Evolutionary conservation across 2,113 vertebrate species (phyloP).

Genomic region (Potamarius usumacintae): DNA sequence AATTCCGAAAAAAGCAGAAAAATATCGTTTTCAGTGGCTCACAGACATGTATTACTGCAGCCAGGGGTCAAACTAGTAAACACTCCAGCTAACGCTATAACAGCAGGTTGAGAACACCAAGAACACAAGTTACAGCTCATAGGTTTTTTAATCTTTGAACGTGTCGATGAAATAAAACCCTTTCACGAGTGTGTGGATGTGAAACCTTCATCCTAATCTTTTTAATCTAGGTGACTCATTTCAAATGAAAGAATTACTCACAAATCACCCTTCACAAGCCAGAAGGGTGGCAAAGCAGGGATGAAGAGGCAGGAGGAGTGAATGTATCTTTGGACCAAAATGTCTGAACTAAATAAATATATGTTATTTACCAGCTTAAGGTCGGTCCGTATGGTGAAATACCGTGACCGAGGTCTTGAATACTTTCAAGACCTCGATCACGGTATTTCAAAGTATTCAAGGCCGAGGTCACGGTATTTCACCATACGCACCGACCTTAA

Average conservation of each 20-base stretch:
- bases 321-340: not conserved
- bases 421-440: too few species aligned
- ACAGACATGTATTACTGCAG: not conserved
- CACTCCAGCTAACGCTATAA: not conserved
- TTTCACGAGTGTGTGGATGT: not conserved
- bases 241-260: not conserved
- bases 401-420: too few species aligned
- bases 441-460: too few species aligned
- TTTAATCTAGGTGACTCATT: not conserved
- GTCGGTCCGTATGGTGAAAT: too few species aligned
- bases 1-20: not conserved
- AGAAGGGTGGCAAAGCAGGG: not conserved
- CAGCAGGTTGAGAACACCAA: not conserved
- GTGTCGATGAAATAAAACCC: not conserved
- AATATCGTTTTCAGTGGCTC: too few species aligned
- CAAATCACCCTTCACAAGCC: not conserved
- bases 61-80: not conserved
- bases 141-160: not conserved
- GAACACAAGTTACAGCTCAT: not conserved
- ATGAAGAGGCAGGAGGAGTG: constrained; percentile 21
- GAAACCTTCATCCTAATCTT: not conserved
- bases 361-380: too few species aligned
- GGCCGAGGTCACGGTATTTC: too few species aligned
- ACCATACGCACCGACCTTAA: too few species aligned
- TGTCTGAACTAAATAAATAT: too few species aligned